Percentiles rank a stretch among this genome's conserved stretches.
phyloP scores from a whole-genome alignment of 2,113 vertebrate species.

The Oreochromis aureus region DNA sequence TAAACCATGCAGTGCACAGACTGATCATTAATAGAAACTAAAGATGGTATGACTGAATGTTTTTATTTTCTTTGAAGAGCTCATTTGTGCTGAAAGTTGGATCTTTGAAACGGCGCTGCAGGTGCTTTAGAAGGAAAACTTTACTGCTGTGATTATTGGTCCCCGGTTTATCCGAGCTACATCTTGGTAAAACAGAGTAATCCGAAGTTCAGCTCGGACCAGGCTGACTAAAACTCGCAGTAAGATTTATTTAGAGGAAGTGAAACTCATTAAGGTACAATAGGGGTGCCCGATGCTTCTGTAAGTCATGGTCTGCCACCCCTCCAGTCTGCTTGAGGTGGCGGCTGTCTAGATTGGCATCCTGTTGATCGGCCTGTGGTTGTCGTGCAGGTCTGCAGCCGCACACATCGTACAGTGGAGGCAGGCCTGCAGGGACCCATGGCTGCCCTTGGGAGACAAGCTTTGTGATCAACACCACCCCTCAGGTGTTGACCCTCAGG shows the following conservation, averaged over 20 bases:
- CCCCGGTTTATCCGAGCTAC: not conserved
- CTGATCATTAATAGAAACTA: not conserved
- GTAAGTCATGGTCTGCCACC: not conserved
- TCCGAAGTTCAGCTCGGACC: not conserved
- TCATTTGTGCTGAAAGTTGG: not conserved
- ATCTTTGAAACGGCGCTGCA: not conserved
- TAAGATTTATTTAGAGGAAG: not conserved
- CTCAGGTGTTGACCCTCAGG: not conserved
- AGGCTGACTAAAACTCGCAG: not conserved
- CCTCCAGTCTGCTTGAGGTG: not conserved
- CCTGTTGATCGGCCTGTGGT: not conserved
- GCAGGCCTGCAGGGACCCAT: not conserved
- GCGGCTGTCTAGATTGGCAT: not conserved
- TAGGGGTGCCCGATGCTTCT: not conserved
- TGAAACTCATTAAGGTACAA: not conserved
- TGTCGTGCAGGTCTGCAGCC: not conserved
- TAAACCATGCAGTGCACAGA: constrained; percentile 71
- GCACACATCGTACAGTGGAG: not conserved
- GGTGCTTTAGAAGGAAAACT: not conserved
- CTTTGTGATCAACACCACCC: not conserved
- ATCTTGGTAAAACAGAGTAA: not conserved
- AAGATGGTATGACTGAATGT: not conserved
- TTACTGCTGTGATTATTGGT: not conserved
- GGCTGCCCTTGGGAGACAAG: not conserved
- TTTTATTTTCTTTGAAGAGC: not conserved